A percentile compares a stretch with the other conserved stretches of the same genome.
These are phyloP conservation scores for Hyles vespertilio DNA, from an alignment of 1,140 invertebrate species.

Conservation along the genomic window DNA sequence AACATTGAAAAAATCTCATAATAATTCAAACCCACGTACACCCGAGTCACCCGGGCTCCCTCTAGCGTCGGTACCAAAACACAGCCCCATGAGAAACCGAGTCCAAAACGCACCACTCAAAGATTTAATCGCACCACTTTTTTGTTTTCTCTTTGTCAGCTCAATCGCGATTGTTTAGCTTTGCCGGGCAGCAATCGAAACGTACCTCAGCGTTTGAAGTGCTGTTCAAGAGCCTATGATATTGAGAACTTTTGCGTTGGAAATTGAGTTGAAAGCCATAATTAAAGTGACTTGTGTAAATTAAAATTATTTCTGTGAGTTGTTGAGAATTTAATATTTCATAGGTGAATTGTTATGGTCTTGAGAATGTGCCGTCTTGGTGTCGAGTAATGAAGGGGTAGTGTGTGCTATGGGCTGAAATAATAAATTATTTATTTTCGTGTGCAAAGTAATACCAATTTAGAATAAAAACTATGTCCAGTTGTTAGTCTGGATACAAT, in stretches of 20 bases:
- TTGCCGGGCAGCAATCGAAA: slow-evolving; percentile 36
- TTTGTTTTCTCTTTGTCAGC: slow-evolving; percentile 52
- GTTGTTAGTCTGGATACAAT: too few species aligned
- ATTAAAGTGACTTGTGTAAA: too few species aligned
- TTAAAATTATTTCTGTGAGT: slow-evolving; percentile 12
- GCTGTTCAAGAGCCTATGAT: too few species aligned
- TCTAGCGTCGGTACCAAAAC: slow-evolving; percentile 62
- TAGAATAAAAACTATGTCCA: too few species aligned
- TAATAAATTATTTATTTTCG: too few species aligned
- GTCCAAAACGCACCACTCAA: slow-evolving; percentile 47
- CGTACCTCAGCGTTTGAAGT: not conserved
- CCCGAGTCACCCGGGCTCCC: slow-evolving; percentile 48
- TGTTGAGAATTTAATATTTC: too few species aligned
- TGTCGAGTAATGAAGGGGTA: not conserved
- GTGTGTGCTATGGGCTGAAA: too few species aligned
- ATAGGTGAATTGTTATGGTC: slow-evolving; percentile 6
- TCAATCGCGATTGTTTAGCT: slow-evolving; percentile 44
- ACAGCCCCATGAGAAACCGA: slow-evolving; percentile 65
- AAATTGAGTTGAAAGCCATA: slow-evolving; percentile 11
- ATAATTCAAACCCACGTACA: slow-evolving; percentile 2
- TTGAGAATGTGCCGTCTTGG: too few species aligned
- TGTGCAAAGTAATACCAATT: too few species aligned
- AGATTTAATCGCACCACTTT: slow-evolving; percentile 70
- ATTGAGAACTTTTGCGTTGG: too few species aligned
- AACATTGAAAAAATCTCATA: not conserved